Evolutionary conservation across 2,797 vertebrate genomes (phyloP), one percentile per base, ranked within the genome.

Genomic region (Ctenochaetus hawaiiensis): DNA sequence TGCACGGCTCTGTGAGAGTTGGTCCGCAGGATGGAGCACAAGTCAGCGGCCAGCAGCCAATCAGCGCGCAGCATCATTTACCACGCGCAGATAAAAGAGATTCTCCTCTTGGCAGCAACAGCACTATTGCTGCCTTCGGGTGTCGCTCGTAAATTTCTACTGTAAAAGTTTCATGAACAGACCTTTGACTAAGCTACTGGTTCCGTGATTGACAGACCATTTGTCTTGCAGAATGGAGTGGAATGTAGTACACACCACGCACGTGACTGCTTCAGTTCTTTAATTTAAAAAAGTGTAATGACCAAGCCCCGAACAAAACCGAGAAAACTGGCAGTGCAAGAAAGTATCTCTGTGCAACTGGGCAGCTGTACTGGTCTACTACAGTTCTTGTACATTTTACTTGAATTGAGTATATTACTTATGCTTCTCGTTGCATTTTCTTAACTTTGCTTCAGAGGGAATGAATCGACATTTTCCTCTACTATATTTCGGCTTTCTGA

Each of bases 11-110:
- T 74, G 78, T 8, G 73, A 77, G 67, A 61, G 67, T 41, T 75
- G 23, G 69, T 72, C 75, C 8, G 88, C 83, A 12, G 84, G 82
- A 87, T 89, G 90, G 48, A 84, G 88, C 81, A 48, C 83, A 76
- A 90, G 84, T 81, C 87, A 86, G 78, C 73, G 59, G 52, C 51
- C 73, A 3, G 61, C 79, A 89, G 91, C 95, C 95, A 95, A 96
- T 95, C 93, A 94, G 91, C 80, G 82, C 45, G 57, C 80, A 81
- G 89, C 90, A 91, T 92, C 87, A 82, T 80, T 87, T 57, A 81
- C 52, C 78, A 89, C 59, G 81, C 78, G 75, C 0, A 81, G 77
- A 90, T 87, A 58, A 85, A 85, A 89, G 67, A 80, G 70, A 75
- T 68, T 85, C 77, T 82, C 68, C 65, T 75, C 47, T 18, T 78